Percentiles rank a stretch among this genome's conserved stretches.
These are phyloP conservation scores for Gymnorhina tibicen DNA, from an alignment of 2,113 vertebrate genomes.

Conservation along the genomic window DNA sequence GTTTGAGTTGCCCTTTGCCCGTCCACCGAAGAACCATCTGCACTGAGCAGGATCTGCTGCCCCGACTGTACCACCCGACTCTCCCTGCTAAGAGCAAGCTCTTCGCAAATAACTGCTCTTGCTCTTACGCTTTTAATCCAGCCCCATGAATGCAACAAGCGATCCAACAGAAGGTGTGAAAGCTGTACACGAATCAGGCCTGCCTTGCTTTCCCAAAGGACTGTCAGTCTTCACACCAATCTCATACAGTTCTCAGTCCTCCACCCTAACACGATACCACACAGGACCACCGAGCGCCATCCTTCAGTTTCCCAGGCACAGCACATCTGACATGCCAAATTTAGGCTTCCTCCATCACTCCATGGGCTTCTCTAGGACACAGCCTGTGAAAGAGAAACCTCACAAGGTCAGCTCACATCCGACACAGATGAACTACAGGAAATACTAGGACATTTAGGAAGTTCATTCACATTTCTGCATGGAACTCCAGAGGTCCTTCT, in stretches of 20 bases:
- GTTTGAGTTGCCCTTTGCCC: neutral
- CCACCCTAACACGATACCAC: neutral
- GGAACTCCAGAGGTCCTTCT: neutral
- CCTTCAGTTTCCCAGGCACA: neutral
- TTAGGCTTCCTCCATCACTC: neutral
- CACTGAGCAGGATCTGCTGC: neutral
- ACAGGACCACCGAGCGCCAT: fast-evolving
- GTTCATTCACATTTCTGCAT: neutral
- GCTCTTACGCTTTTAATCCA: neutral
- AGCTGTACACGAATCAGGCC: neutral
- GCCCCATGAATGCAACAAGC: neutral
- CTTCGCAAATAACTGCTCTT: neutral
- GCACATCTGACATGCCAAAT: fast-evolving
- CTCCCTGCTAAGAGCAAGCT: neutral
- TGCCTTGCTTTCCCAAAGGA: neutral
- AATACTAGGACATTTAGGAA: neutral
- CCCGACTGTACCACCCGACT: neutral
- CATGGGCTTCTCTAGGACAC: neutral
- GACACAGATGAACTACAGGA: neutral
- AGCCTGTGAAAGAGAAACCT: neutral
- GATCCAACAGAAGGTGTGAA: neutral
- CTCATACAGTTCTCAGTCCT: neutral
- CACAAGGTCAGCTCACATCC: neutral
- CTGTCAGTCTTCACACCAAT: neutral
- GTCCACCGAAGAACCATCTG: neutral